Base-by-base conservation (phyloP, 2,888 invertebrate species). In the Acanthosepion esculentum region DNA sequence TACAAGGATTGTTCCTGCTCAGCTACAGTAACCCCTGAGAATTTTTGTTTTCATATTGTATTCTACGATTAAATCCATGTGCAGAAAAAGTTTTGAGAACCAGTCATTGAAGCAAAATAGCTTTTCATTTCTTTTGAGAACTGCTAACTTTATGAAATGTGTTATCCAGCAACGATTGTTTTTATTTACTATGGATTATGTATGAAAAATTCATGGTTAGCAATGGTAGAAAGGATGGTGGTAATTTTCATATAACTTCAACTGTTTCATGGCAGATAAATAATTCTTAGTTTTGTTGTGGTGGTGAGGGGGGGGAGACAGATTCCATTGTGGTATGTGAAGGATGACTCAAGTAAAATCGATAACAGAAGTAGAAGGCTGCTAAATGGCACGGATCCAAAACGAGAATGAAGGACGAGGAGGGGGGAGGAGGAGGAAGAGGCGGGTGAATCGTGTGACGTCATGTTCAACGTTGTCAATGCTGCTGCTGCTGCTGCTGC, bases 281-380 rank as follows among this genome's bases (percentile, higher is more conserved):
- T 93, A 93, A 50, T 93, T 93, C 50, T 29, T 93, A 93, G 48
- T 93, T 93, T 93, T 93, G 93, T 93, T 53, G 78, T n/a, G n/a
- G n/a, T 41, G n/a, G 78, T 23, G 26, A 15, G 33, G 50, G 50
- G 93, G 29, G 50, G 29, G 50, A 15, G 50, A 41, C 26, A 53
- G 93, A 48, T 93, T 93, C 93, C 53, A 93, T 93, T 93, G 93
- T 93, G 93, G 93, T 93, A 93, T 93, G 93, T 93, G 93, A 93
- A 93, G 93, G 93, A 93, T 93, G 93, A 93, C 50, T 93, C 93
- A 93, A 93, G 48, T 93, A 93, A 93, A 93, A 93, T 93, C 93
- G 53, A 93, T 93, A 93, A 53, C 93, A 93, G 93, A 78, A 33
- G 78, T 78, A 33, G 93, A 53, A 93, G 93, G 50, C 93, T 93